phyloP scores from a whole-genome alignment of 2,888 invertebrate genomes.

The Hirtodrosophila cameraria region DNA sequence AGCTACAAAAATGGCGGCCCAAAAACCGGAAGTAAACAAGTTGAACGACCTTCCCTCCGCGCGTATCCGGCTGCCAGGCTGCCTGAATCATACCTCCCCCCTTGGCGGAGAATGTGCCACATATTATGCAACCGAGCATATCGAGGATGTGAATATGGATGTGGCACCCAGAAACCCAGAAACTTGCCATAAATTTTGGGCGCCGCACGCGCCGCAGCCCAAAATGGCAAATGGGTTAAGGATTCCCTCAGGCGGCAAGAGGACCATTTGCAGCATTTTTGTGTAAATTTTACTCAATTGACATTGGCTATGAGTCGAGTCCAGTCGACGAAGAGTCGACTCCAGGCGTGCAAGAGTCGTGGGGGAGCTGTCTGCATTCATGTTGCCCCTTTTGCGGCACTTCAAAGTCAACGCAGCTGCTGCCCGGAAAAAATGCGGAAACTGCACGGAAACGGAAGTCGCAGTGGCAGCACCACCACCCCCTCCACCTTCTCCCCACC shows the following conservation, averaged over 20 bases:
- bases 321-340: slow-evolving; percentile 6
- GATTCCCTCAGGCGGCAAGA: slow-evolving; percentile 31
- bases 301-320: slow-evolving; percentile 61
- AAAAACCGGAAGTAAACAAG: slow-evolving; percentile 71
- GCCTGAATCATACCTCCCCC: background rate
- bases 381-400: slow-evolving; percentile 53
- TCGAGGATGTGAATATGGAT: slow-evolving; percentile 21
- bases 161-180: slow-evolving; percentile 60
- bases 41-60: slow-evolving; percentile 68
- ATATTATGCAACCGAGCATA: slow-evolving; percentile 64
- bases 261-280: slow-evolving; percentile 47
- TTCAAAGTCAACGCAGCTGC: slow-evolving; percentile 78
- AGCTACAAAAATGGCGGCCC: slow-evolving; percentile 71
- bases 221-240: slow-evolving; percentile 65
- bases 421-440: slow-evolving; percentile 74
- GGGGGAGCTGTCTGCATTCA: slow-evolving; percentile 10
- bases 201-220: slow-evolving; percentile 59
- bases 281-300: slow-evolving; percentile 77
- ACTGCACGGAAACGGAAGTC: slow-evolving; percentile 79
- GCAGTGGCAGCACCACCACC: slow-evolving; percentile 72
- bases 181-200: slow-evolving; percentile 74
- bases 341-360: slow-evolving; percentile 1
- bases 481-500: slow-evolving; percentile 1
- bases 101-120: slow-evolving; percentile 72
- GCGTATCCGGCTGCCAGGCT: slow-evolving; percentile 3